phyloP scores from a whole-genome alignment of 1,140 invertebrate species.

The Leptinotarsa texana region DNA sequence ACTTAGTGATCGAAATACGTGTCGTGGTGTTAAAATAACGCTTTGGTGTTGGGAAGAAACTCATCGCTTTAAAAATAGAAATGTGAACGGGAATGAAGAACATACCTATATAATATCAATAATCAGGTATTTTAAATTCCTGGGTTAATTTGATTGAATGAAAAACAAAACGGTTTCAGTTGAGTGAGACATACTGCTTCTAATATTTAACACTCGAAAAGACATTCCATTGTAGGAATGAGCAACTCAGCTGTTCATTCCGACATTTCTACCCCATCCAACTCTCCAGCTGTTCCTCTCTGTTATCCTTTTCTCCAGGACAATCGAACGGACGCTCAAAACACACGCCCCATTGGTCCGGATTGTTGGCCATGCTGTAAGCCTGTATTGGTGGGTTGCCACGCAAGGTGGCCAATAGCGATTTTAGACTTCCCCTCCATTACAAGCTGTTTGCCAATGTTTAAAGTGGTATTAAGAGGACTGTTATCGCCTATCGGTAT shows the following conservation, averaged over 20 bases:
- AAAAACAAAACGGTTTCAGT: too few relatives aligned
- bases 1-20: too few relatives aligned
- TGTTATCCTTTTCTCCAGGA: slow-evolving; percentile 10
- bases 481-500: background rate
- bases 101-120: too few relatives aligned
- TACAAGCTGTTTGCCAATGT: slow-evolving; percentile 15
- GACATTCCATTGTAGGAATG: too few relatives aligned
- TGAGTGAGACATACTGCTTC: too few relatives aligned
- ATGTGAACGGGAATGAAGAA: too few relatives aligned
- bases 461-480: slow-evolving; percentile 18
- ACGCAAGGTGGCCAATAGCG: slow-evolving; percentile 6
- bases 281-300: slow-evolving; percentile 8
- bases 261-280: background rate
- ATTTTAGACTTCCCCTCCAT: slow-evolving; percentile 1
- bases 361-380: slow-evolving; percentile 5
- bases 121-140: too few relatives aligned
- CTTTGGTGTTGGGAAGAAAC: too few relatives aligned
- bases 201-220: too few relatives aligned
- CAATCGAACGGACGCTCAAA: background rate
- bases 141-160: too few relatives aligned
- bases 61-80: too few relatives aligned
- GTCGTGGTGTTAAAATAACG: too few relatives aligned
- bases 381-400: slow-evolving; percentile 4
- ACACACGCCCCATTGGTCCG: slow-evolving; percentile 4
- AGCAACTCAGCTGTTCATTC: background rate